Evolutionary conservation across 2,888 invertebrate species (phyloP).

Genomic region (Tetheella fluctuosa): DNA sequence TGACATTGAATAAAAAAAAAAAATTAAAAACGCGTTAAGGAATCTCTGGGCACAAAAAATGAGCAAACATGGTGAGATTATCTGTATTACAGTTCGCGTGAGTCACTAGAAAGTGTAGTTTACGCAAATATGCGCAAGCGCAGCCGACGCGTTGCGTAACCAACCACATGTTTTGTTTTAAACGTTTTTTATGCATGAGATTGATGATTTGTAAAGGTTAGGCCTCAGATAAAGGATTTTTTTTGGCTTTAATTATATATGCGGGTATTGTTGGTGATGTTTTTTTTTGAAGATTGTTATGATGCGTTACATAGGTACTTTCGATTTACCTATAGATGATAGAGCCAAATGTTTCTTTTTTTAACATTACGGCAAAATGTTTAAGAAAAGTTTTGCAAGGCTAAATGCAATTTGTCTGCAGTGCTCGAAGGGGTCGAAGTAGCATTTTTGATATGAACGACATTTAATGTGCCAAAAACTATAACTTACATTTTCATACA

Average conservation of each 20-base stretch:
- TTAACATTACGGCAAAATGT: too few species aligned
- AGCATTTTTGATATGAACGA: too few species aligned
- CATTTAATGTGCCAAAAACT: too few species aligned
- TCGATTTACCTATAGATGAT: too few species aligned
- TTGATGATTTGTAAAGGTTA: background rate
- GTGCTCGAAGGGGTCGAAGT: too few species aligned
- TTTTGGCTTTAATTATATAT: too few species aligned
- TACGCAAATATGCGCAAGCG: conserved; percentile 9
- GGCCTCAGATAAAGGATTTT: background rate
- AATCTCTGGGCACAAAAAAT: background rate
- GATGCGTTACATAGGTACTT: too few species aligned
- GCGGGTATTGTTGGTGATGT: background rate
- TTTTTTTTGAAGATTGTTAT: background rate
- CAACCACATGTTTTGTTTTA: background rate
- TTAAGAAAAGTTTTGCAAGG: too few species aligned
- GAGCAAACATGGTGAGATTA: background rate
- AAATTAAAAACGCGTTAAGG: conserved; percentile 5
- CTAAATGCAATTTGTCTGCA: too few species aligned
- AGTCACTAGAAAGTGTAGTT: conserved; percentile 8
- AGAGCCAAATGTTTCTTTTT: too few species aligned
- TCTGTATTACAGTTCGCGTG: conserved; percentile 1
- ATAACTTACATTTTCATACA: too few species aligned
- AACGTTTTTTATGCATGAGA: background rate
- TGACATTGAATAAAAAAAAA: background rate
- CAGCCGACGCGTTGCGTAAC: conserved; percentile 5